phyloP scores from a whole-genome alignment of 1,140 invertebrate genomes.

The Pygmarrhopalites habei region DNA sequence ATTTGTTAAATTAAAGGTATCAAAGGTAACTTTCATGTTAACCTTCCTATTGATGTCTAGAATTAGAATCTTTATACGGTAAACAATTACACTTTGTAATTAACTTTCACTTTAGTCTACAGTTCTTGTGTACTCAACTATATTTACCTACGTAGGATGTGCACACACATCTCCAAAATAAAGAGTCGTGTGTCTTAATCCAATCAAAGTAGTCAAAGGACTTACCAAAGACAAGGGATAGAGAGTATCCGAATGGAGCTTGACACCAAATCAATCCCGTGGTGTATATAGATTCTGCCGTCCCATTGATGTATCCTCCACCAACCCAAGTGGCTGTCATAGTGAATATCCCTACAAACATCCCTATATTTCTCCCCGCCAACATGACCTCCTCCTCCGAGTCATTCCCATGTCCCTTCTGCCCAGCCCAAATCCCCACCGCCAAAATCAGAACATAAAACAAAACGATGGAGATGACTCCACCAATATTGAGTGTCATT shows the following conservation, averaged over 20 bases:
- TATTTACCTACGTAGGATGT: no score
- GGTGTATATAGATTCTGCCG: constrained; percentile 65
- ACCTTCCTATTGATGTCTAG: no score
- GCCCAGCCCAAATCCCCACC: constrained; percentile 67
- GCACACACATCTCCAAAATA: not conserved
- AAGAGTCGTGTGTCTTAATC: not conserved
- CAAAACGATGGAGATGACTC: constrained; percentile 58
- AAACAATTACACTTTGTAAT: no score
- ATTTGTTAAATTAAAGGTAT: no score
- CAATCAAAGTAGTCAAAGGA: constrained; percentile 9
- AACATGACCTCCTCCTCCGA: constrained; percentile 64
- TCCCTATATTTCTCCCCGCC: constrained; percentile 66
- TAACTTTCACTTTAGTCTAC: no score
- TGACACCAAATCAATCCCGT: constrained; percentile 67
- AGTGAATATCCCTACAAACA: constrained; percentile 69
- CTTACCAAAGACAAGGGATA: constrained; percentile 65
- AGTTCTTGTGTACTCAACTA: no score
- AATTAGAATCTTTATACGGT: no score
- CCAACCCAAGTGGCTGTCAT: constrained; percentile 67
- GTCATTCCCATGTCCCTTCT: constrained; percentile 49
- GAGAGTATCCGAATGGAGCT: constrained; percentile 70
- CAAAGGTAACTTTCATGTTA: no score
- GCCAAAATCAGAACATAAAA: constrained; percentile 62
- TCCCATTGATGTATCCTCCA: constrained; percentile 75
- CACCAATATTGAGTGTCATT: constrained; percentile 51